Conservation (phyloP, 2,888 invertebrate genomes). For the Uropetala carovei region DNA sequence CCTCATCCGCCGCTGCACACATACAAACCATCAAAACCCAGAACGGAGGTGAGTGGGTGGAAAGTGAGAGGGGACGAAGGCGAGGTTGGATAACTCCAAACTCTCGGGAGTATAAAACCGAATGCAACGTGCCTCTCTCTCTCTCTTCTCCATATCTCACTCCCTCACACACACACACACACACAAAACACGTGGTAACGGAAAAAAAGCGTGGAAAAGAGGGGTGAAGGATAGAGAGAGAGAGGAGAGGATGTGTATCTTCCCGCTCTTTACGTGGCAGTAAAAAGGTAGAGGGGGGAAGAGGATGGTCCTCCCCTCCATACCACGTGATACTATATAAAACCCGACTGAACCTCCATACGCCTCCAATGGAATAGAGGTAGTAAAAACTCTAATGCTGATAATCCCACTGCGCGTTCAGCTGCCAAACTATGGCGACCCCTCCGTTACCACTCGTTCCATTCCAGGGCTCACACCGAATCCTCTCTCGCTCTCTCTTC, state of each 20-base stretch:
- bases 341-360: not conserved
- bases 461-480: not conserved
- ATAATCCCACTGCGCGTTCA: slow-evolving; percentile 24
- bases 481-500: not conserved
- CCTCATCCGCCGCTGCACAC: too few relatives aligned
- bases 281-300: not conserved
- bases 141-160: not conserved
- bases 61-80: not conserved
- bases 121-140: not conserved
- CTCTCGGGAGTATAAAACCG: slow-evolving; percentile 25
- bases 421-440: slow-evolving; percentile 28
- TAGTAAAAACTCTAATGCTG: slow-evolving; percentile 35
- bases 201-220: not conserved
- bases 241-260: not conserved
- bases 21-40: too few relatives aligned
- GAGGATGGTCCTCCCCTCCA: not conserved
- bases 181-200: not conserved
- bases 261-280: slow-evolving; percentile 17
- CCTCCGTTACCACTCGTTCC: not conserved
- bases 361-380: slow-evolving; percentile 31
- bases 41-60: not conserved
- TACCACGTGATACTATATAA: not conserved
- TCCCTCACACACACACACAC: not conserved
- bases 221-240: not conserved
- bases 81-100: not conserved